Base-by-base conservation (phyloP, 2,888 invertebrate genomes). In the Drosophila ezoana region DNA sequence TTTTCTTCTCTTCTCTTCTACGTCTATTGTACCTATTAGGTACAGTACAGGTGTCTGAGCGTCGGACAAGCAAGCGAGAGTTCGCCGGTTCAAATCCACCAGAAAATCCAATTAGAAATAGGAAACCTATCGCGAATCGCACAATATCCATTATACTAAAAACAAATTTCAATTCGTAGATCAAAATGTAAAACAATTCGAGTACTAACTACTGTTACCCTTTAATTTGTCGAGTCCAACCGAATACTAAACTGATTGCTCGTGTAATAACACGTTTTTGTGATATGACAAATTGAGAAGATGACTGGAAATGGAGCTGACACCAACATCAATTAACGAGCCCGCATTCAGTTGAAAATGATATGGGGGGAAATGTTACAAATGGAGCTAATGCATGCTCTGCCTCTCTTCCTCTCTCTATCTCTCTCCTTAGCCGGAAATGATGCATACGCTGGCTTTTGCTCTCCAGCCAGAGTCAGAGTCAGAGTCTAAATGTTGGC, bases 221-320 rank as follows among this genome's bases (percentile, higher is more conserved):
- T 53, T 40, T 72, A 53, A 67, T 72, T 57, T 18, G 18, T 6
- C 20, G 8, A 11, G 18, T 16, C n/a, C 14, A 53, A 3, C 41
- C 53, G 41, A 41, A 18, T 35, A 32, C 10, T 18, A 28, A 20
- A 37, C 37, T 41, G 59, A 60, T 40, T 71, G 56, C 8, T 2
- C 28, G 38, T 47, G 43, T 60, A 71, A 69, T 65, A 70, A 63
- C 68, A 54, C 60, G 54, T 23, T 23, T 23, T 23, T 61, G 57
- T 61, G 62, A 58, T 67, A 80, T 84, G 82, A 80, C 74, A 79
- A 76, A 79, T 84, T 73, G 80, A 70, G 73, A 70, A 74, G 71
- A 62, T 23, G 61, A 58, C 28, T 40, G 33, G 44, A 47, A 58
- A 57, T 35, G 23, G 43, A 64, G 44, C 18, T 51, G 59, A 71